Evolutionary conservation across 1,140 invertebrate species (phyloP), one percentile per base, ranked within the genome.

Genomic region (Heterodera schachtii): DNA sequence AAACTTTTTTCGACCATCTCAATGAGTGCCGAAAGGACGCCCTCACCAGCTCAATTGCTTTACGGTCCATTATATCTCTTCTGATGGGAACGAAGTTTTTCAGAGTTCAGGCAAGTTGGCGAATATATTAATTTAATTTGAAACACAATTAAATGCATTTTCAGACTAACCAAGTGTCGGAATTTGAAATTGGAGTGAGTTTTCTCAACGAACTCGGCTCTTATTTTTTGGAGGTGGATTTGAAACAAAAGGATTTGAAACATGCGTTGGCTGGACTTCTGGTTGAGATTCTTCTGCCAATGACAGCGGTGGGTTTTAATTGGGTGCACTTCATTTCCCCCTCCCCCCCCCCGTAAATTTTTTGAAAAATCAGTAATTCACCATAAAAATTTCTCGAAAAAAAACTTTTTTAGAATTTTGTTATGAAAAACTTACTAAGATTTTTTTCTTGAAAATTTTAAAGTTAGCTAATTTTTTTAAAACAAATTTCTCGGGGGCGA

Each of bases 51-150:
- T 94, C 95, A 0, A 93, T 94, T 86, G 95, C 94, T 19, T 96
- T 95, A 0, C 96, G 98, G 87, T 95, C 94, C 88, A 98, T 99
- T 81, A 98, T 98, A 83, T 96, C 95, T 49, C 92, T 99, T 49
- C 91, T 99, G 13, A 99, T 98, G 96, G 97, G 97, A 78, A 98
- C 99, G 95, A 99, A 99, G 92, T 99, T 98, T 91, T 98, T 99
- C 90, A 92, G 97, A 81, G 94, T 95, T 7, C 95, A 95, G 91
- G 93, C 94, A 88, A 82, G 78, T 67, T 13, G n/a, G 8, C 3
- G n/a, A 3, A 5, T 69, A n/a, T n/a, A n/a, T n/a, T n/a, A n/a
- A n/a, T n/a, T n/a, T n/a, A n/a, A n/a, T n/a, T n/a, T n/a, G n/a
- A n/a, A n/a, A n/a, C n/a, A n/a, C n/a, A 1, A 77, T 21, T 69